phyloP scores from a whole-genome alignment of 2,888 invertebrate genomes.

The Gortyna flavago region DNA sequence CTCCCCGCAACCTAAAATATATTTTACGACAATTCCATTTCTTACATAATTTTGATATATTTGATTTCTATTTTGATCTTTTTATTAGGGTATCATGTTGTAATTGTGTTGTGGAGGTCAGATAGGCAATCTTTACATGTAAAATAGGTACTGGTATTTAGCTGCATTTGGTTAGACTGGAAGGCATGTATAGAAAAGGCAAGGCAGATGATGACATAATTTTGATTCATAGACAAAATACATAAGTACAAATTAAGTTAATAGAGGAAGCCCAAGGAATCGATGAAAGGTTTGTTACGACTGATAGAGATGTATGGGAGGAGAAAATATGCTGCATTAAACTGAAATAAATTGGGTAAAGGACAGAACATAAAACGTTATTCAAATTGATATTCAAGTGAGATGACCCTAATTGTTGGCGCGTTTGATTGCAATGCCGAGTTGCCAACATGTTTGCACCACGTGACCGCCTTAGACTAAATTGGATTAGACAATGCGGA shows the following conservation, averaged over 20 bases:
- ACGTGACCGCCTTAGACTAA: conserved; percentile 55
- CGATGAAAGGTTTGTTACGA: not conserved
- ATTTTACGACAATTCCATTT: conserved; percentile 4
- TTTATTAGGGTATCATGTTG: not conserved
- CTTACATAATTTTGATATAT: not conserved
- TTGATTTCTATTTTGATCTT: not conserved
- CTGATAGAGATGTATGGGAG: not conserved
- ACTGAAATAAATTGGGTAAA: not conserved
- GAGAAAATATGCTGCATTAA: not conserved
- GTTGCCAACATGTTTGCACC: conserved; percentile 49
- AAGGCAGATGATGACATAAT: not conserved
- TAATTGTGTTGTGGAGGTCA: not conserved
- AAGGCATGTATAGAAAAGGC: not conserved
- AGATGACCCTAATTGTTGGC: conserved; percentile 54
- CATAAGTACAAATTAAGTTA: not conserved
- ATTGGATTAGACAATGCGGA: conserved; percentile 66
- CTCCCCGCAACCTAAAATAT: not conserved
- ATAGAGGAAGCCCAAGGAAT: not conserved
- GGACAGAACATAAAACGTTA: not conserved
- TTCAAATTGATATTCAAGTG: conserved; percentile 2
- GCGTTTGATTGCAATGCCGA: conserved; percentile 57
- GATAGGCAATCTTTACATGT: not conserved
- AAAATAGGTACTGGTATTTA: not conserved
- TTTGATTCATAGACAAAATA: not conserved
- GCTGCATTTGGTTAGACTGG: not conserved